These are phyloP conservation scores for Prunella fulvescens DNA, from an alignment of 2,113 vertebrate genomes.

Conservation along the genomic window DNA sequence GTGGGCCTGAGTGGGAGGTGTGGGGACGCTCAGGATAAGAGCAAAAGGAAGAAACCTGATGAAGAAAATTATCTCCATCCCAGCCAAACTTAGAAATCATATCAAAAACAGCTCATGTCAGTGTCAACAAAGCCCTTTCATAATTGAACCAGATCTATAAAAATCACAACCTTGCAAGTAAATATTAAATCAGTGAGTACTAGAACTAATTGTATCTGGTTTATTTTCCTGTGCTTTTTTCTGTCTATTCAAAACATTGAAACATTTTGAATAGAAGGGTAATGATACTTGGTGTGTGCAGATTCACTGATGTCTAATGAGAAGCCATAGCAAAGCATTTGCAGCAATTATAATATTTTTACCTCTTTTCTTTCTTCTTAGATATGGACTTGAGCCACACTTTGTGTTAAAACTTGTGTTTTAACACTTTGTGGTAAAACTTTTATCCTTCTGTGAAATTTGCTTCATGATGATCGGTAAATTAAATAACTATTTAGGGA, in stretches of 20 bases:
- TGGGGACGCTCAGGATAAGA: neutral
- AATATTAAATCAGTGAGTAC: neutral
- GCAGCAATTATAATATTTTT: neutral
- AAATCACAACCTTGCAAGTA: neutral
- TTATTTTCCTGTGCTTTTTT: neutral
- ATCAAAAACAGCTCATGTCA: neutral
- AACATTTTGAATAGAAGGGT: neutral
- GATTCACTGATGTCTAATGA: neutral
- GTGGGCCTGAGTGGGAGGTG: rapidly evolving
- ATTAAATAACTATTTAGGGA: neutral
- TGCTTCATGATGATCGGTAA: neutral
- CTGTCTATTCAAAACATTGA: neutral
- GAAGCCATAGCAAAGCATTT: neutral
- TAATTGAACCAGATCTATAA: neutral
- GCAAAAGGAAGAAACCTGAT: neutral
- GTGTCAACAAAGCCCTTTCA: neutral
- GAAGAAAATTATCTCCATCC: neutral
- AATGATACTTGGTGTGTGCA: neutral
- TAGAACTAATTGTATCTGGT: neutral
- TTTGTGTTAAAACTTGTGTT: too few species aligned
- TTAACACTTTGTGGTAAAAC: too few species aligned
- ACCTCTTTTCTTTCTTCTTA: neutral
- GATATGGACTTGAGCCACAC: neutral
- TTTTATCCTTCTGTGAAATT: neutral
- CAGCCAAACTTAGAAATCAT: neutral